phyloP scores from a whole-genome alignment of 2,888 invertebrate genomes.

The Unio delphinus region DNA sequence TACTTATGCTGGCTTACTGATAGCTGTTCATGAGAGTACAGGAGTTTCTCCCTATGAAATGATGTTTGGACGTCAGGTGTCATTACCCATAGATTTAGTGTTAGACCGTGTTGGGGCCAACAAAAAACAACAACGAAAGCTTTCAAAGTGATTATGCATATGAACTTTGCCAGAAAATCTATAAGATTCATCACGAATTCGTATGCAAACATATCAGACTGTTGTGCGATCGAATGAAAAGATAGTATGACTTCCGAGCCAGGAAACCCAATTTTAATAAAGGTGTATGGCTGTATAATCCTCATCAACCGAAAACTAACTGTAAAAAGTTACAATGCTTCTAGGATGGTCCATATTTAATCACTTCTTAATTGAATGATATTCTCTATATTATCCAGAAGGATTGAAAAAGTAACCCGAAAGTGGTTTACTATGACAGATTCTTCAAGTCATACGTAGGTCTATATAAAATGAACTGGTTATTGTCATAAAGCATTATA shows the following conservation, averaged over 20 bases:
- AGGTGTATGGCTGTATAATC: constrained; percentile 20
- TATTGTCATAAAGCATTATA: no score
- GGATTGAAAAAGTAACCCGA: no score
- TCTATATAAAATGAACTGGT: no score
- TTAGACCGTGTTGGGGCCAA: constrained; percentile 6
- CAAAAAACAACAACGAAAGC: neutral
- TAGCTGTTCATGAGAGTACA: constrained; percentile 19
- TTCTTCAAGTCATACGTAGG: no score
- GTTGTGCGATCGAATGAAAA: constrained; percentile 12
- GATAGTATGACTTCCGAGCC: constrained; percentile 12
- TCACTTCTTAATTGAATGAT: constrained; percentile 7
- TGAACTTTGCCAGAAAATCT: constrained; percentile 75
- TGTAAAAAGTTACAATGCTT: constrained; percentile 11
- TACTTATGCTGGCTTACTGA: constrained; percentile 24
- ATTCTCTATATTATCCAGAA: constrained; percentile 12
- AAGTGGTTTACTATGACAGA: no score
- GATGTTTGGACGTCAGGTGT: constrained; percentile 19
- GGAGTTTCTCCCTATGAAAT: constrained; percentile 14
- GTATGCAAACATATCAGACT: constrained; percentile 27
- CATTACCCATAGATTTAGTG: constrained; percentile 20
- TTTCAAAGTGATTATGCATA: constrained; percentile 23
- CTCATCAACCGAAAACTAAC: constrained; percentile 10
- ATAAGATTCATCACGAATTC: constrained; percentile 79
- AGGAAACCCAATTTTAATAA: constrained; percentile 8
- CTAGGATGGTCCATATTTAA: constrained; percentile 23